phyloP scores from a whole-genome alignment of 2,797 vertebrate genomes.

The Sebastes trivittatus region DNA sequence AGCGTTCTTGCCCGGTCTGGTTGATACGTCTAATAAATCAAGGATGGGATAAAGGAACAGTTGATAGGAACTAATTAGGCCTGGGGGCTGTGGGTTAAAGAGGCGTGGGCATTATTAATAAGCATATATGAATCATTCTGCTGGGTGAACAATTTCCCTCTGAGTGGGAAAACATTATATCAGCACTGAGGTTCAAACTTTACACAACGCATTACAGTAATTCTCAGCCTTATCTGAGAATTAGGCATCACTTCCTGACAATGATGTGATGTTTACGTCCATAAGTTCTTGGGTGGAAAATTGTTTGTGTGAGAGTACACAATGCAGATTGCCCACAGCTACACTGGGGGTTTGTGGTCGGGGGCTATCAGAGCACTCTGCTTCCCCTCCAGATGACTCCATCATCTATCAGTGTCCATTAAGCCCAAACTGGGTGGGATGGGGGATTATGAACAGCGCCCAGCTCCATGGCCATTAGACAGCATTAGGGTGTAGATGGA shows the following conservation, averaged over 20 bases:
- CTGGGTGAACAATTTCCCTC: slow-evolving; percentile 17
- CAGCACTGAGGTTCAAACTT: slow-evolving; percentile 19
- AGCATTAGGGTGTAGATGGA: slow-evolving; percentile 58
- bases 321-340: slow-evolving; percentile 61
- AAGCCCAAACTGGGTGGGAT: slow-evolving; percentile 68
- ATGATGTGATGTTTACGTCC: slow-evolving; percentile 22
- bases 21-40: slow-evolving; percentile 56
- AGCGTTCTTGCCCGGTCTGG: background rate
- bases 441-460: slow-evolving; percentile 65
- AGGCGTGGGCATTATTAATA: slow-evolving; percentile 65
- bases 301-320: slow-evolving; percentile 53
- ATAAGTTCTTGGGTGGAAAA: slow-evolving; percentile 36
- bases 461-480: slow-evolving; percentile 65
- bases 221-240: background rate
- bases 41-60: slow-evolving; percentile 35
- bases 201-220: slow-evolving; percentile 35
- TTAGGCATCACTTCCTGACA: slow-evolving; percentile 32
- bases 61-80: slow-evolving; percentile 64
- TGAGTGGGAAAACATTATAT: slow-evolving; percentile 19
- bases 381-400: slow-evolving; percentile 72
- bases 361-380: slow-evolving; percentile 69
- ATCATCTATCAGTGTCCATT: slow-evolving; percentile 80
- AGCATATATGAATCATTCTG: slow-evolving; percentile 61
- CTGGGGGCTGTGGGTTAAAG: slow-evolving; percentile 55
- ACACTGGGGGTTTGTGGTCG: slow-evolving; percentile 68